Evolutionary conservation across 2,797 vertebrate genomes (phyloP), one percentile per base, ranked within the genome.

Genomic region (Sarcoramphus papa): DNA sequence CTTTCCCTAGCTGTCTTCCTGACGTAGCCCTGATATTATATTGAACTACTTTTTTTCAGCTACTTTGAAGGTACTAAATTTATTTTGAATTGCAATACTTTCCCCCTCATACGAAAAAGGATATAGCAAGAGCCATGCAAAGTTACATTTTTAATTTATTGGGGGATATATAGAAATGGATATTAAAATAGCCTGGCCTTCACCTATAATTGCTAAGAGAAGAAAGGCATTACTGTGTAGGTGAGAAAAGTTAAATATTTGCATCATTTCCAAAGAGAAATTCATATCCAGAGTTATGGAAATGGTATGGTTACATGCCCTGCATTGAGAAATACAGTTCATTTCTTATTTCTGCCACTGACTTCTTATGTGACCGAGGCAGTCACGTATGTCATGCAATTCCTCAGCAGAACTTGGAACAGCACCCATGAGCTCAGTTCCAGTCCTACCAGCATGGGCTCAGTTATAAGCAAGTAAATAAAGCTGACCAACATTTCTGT

Each of bases 191-290:
- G 5, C 51, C 37, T 72, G 62, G 12, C 64, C 67, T 94, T 88
- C 48, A 79, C 60, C 40, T 84, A 4, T 21, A 81, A 73, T 70
- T 86, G 31, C 43, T 93, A 81, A 50, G 25, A 95, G 88, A 84
- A 90, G 30, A 83, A 83, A 82, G 17, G 3, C 8, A 30, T 59
- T 70, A 79, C 15, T 21, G 0, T 59, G 24, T 82, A 76, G 63
- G 48, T 60, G 37, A 94, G 70, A 91, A 76, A 90, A 73, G 59
- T 74, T 74, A 84, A 87, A 87, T 80, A 85, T 89, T 82, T 93
- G 50, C 19, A 31, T 69, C 3, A 73, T 83, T 94, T 85, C 21
- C 65, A 80, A 88, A 68, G 51, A 82, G 28, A 74, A 96, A 68
- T 65, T 60, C 0, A 83, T 67, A 83, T 60, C 48, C 51, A 82